These are phyloP conservation scores for Lineus longissimus DNA, from an alignment of 1,140 invertebrate species.

Conservation along the genomic window DNA sequence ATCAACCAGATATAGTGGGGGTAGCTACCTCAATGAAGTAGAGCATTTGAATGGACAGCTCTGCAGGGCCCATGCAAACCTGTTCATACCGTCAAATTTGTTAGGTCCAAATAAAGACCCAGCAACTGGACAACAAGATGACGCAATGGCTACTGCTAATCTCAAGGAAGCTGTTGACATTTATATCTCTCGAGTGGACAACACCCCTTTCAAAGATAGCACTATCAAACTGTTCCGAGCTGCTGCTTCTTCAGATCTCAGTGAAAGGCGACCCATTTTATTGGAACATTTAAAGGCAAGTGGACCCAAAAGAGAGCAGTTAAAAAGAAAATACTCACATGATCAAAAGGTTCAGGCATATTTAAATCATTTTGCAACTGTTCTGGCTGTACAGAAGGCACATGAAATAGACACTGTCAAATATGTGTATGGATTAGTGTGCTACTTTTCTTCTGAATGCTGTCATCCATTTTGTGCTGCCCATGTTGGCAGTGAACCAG, in stretches of 20 bases:
- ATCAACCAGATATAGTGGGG: neutral
- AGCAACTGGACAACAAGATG: neutral
- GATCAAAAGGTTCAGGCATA: neutral
- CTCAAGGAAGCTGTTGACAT: neutral
- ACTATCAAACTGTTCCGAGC: constrained; percentile 1
- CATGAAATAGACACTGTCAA: neutral
- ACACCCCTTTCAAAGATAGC: constrained; percentile 1
- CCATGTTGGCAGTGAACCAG: neutral
- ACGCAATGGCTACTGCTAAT: neutral
- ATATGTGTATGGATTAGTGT: neutral
- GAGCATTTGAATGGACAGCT: constrained; percentile 3
- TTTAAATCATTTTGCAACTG: neutral
- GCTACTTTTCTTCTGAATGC: neutral
- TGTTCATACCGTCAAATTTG: neutral
- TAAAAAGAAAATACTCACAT: neutral
- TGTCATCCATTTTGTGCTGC: neutral
- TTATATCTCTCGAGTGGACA: neutral
- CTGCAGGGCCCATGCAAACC: neutral
- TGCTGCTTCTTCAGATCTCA: neutral
- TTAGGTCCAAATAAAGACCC: neutral
- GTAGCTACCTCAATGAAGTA: constrained; percentile 5
- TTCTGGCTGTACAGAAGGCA: neutral
- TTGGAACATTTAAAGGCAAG: neutral
- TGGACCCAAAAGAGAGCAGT: neutral
- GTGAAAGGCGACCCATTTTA: neutral